These are phyloP conservation scores for Disparrhopalites patrizii DNA, from an alignment of 2,888 invertebrate species.

Conservation along the genomic window DNA sequence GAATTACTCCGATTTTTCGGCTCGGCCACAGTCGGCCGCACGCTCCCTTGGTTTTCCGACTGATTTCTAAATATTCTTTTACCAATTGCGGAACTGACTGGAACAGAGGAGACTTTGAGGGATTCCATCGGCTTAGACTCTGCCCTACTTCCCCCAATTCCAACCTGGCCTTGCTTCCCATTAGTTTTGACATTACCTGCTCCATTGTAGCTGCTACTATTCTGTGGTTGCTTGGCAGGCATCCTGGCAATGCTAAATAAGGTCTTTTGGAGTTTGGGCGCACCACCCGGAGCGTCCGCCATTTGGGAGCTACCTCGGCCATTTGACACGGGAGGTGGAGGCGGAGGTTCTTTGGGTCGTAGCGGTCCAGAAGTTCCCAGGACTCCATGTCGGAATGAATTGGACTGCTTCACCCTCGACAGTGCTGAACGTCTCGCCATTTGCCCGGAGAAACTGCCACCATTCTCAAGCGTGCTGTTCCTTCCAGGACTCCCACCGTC, in stretches of 20 bases:
- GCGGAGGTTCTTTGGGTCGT: conserved; percentile 48
- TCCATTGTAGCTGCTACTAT: background rate
- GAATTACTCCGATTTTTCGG: too few relatives aligned
- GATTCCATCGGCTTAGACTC: background rate
- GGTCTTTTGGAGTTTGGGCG: conserved; percentile 13
- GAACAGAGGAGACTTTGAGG: too few relatives aligned
- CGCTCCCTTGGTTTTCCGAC: too few relatives aligned
- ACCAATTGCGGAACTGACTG: too few relatives aligned
- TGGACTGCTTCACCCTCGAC: conserved; percentile 41
- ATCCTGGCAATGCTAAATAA: background rate
- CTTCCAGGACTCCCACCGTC: conserved; percentile 62
- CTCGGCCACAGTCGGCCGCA: too few relatives aligned
- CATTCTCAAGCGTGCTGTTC: too few relatives aligned
- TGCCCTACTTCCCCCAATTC: background rate
- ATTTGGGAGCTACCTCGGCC: background rate
- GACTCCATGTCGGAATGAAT: conserved; percentile 52
- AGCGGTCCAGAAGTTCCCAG: conserved; percentile 52
- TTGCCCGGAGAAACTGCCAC: background rate
- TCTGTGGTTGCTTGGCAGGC: background rate
- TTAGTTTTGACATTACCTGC: background rate
- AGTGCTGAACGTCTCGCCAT: conserved; percentile 38
- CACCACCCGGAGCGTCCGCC: background rate
- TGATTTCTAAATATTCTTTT: too few relatives aligned
- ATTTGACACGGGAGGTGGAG: conserved; percentile 42
- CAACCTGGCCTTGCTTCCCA: background rate